Base-by-base conservation (phyloP, 2,888 invertebrate species). In the Drosophila mettleri region DNA sequence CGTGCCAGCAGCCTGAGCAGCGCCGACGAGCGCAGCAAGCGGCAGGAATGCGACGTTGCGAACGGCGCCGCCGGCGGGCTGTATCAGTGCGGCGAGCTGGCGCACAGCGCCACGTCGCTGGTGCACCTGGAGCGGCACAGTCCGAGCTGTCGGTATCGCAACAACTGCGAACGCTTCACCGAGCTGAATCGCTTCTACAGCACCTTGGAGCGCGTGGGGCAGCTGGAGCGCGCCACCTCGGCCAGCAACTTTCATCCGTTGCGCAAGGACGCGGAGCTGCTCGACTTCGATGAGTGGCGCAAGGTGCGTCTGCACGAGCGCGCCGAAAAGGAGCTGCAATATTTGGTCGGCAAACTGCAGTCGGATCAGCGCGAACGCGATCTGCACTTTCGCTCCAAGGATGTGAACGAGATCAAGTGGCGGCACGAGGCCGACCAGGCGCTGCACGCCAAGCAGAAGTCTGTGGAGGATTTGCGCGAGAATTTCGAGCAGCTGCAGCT, bases 241-340 rank as follows among this genome's bases (percentile, higher is more conserved):
- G 94, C 93, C 0, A 93, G 93, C 45, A 95, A 96, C 83, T 93
- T 96, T 51, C 94, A 95, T 52, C 96, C 96, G 1, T 93, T 96
- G 79, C 93, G 94, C 78, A 95, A 94, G 91, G 95, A 96, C 86
- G 95, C 96, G 81, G 96, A 97, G 90, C 95, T 97, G 10, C 95
- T 97, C 68, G 97, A 97, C 92, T 97, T 96, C 89, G 97, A 97
- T 75, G 94, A 96, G 62, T 97, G 97, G 97, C 96, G 95, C 89
- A 95, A 95, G 91, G 94, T 97, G 22, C 93, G 97, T 57, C 94
- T 94, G 7, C 95, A 96, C 75, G 97, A 97, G 91, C 94, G 95
- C 75, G 97, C 97, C 0, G 97, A 97, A 91, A 94, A 95, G 79
- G 98, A 98, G 92, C 92, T 98, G 63, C 94, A 95, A 74, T 94